These are phyloP conservation scores for Piliocolobus tephrosceles DNA, from an alignment of 2,113 vertebrate species.

Conservation along the genomic window DNA sequence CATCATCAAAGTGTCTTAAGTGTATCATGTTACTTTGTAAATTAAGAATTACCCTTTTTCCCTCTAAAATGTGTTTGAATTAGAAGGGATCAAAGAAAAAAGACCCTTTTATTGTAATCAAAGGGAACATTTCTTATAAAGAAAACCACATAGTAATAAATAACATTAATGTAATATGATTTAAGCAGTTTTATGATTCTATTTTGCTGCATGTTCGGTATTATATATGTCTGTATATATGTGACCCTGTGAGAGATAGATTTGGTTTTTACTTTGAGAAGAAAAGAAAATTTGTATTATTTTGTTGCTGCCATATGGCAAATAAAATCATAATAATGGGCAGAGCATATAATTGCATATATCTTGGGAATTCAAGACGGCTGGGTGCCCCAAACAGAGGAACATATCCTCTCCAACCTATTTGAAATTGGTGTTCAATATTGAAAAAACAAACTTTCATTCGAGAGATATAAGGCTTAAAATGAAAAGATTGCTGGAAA, in stretches of 20 bases:
- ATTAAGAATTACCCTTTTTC: background rate
- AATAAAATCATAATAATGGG: background rate
- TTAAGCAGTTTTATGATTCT: background rate
- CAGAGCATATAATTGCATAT: background rate
- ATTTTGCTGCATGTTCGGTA: background rate
- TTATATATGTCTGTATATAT: background rate
- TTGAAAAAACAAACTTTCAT: background rate
- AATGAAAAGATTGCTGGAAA: background rate
- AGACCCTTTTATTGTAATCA: background rate
- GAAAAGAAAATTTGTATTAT: background rate
- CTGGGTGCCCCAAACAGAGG: background rate
- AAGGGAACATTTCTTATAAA: background rate
- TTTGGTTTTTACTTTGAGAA: background rate
- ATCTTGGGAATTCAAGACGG: background rate
- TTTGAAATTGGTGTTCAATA: background rate
- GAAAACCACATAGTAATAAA: background rate
- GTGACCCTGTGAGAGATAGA: background rate
- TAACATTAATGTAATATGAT: background rate
- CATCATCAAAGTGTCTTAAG: background rate
- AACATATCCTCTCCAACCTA: background rate
- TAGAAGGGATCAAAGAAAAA: background rate
- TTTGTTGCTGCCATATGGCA: background rate
- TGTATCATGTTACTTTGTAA: background rate
- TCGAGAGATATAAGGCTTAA: background rate
- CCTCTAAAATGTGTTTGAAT: slow-evolving; percentile 48